Percentiles rank a stretch among this genome's conserved stretches.
These are phyloP conservation scores for Enteromius argenteus DNA, from an alignment of 2,797 vertebrate species.

Conservation along the genomic window DNA sequence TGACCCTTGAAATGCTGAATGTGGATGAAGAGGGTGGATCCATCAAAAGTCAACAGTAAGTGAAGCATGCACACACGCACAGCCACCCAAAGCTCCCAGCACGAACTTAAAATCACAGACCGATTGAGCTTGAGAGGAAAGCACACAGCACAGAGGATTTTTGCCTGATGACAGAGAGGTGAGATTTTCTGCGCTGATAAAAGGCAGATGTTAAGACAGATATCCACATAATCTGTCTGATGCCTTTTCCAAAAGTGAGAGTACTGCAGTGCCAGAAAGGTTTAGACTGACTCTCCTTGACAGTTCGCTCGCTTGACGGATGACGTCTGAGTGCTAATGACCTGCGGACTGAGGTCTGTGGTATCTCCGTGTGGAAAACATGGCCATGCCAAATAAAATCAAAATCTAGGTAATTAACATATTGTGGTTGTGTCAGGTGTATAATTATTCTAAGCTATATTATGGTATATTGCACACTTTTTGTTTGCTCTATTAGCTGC, in stretches of 20 bases:
- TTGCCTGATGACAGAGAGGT: conserved; percentile 11
- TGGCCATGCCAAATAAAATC: neutral
- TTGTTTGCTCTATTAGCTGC: too few relatives aligned
- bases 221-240: conserved; percentile 43
- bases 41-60: conserved; percentile 16
- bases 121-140: neutral
- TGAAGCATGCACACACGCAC: conserved; percentile 42
- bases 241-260: conserved; percentile 39
- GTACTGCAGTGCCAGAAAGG: conserved; percentile 18
- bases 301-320: neutral
- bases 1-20: conserved; percentile 4
- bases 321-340: conserved; percentile 3
- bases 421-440: neutral
- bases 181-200: neutral
- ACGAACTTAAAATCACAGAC: neutral
- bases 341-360: conserved; percentile 8
- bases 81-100: neutral
- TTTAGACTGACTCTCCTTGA: conserved; percentile 39
- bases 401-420: neutral
- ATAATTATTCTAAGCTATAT: neutral
- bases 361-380: neutral
- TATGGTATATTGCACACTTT: neutral
- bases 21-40: conserved; percentile 17
- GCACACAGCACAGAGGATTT: neutral
- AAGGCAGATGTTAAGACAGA: conserved; percentile 46